Evolutionary conservation across 2,113 vertebrate species (phyloP), one percentile per base, ranked within the genome.

Genomic region (Xyrauchen texanus): DNA sequence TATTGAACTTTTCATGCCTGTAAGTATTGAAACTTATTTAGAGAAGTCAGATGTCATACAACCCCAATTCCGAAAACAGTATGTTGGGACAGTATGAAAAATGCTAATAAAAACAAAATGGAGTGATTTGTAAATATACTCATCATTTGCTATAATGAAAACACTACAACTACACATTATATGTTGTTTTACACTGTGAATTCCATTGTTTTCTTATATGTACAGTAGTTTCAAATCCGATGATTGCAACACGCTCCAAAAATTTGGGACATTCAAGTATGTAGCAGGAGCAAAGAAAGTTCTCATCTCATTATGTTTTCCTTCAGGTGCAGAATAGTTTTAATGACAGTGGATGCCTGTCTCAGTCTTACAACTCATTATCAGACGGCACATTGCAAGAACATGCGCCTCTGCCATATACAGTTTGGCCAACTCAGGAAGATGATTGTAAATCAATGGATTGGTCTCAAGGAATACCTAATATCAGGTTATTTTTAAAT

Each of bases 341-440:
- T 49, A 83, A 70, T 84, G 69, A 68, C 3, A 80, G 69, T 4
- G 58, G 68, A 52, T 73, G 77, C 1, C 7, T 70, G 16, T 44
- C 68, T 55, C 71, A 81, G 13, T 64, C 85, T 6, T 85, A 80
- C 10, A 63, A 62, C 49, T 79, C 81, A 13, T 53, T 70, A 16
- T 81, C 87, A 1, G 21, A 78, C 73, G 62, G 52, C 53, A 58
- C 72, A 11, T 47, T 81, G 16, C 84, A 83, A 74, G 87, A 91
- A 16, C 79, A 84, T 44, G 62, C 83, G 10, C 66, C 68, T 10
- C n/a, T 52, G 4, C 75, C 82, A 11, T 87, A 72, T 61, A 44
- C 82, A 65, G 83, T 81, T 53, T 91, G 90, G 93, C 83, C 88
- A 87, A 71, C 81, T 53, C 77, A 86, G 8, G 85, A 89, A 6